Evolutionary conservation across 2,888 invertebrate genomes (phyloP).

Genomic region (Netelia virgata): DNA sequence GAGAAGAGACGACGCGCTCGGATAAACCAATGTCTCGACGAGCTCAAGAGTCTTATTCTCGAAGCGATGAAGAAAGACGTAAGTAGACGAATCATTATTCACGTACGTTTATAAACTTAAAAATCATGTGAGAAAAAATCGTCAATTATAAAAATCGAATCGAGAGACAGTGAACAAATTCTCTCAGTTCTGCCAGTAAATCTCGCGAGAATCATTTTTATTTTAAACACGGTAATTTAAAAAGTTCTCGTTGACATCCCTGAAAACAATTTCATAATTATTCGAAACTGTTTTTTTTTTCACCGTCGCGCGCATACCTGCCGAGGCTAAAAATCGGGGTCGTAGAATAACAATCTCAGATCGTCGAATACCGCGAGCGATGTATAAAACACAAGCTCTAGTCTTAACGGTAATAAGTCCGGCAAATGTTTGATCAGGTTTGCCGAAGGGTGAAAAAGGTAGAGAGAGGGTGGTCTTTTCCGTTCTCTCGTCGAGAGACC

Average conservation of each 20-base stretch:
- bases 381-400: conserved; percentile 32
- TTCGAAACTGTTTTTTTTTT: background rate
- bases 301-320: conserved; percentile 13
- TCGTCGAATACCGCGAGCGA: background rate
- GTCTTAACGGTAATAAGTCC: conserved; percentile 58
- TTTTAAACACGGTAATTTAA: conserved; percentile 20
- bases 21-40: conserved; percentile 95
- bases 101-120: background rate
- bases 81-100: conserved; percentile 85
- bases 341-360: conserved; percentile 41
- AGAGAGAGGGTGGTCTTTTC: conserved; percentile 56
- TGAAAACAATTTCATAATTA: conserved; percentile 2
- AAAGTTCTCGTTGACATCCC: background rate
- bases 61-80: conserved; percentile 96
- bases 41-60: conserved; percentile 93
- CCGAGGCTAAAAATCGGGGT: conserved; percentile 13
- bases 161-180: too few relatives aligned
- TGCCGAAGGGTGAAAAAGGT: conserved; percentile 27
- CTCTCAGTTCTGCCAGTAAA: background rate
- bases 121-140: background rate
- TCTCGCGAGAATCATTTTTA: conserved; percentile 64
- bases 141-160: too few relatives aligned
- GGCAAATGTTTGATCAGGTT: conserved; percentile 78
- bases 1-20: conserved; percentile 95
- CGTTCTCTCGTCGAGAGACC: conserved; percentile 65